Conservation (phyloP, 2,888 invertebrate genomes). For the Cryptus viduatorius region DNA sequence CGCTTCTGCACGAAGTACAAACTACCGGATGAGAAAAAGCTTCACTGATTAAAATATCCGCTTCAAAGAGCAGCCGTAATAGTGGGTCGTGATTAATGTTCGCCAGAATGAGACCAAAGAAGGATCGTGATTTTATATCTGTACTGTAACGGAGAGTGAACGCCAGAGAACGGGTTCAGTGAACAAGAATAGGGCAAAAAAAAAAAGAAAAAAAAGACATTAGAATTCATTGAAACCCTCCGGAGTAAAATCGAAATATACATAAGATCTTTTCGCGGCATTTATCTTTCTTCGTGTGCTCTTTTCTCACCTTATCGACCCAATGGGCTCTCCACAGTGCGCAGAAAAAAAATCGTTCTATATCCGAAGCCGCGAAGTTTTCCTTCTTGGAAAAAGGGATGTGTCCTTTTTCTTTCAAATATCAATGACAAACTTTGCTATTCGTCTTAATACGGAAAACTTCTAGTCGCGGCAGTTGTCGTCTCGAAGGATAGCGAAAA, state of each 20-base stretch:
- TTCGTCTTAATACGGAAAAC: background rate
- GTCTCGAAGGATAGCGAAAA: background rate
- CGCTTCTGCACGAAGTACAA: constrained; percentile 7
- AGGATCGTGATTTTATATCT: constrained; percentile 16
- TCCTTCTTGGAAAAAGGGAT: background rate
- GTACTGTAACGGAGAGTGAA: background rate
- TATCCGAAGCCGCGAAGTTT: background rate
- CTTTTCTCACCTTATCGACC: constrained; percentile 9
- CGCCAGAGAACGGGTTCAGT: background rate
- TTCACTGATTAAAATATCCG: constrained; percentile 55
- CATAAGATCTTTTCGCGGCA: background rate
- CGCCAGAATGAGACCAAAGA: constrained; percentile 25
- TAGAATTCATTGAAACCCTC: background rate
- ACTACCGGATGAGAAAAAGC: constrained; percentile 30
- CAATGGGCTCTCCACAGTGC: background rate
- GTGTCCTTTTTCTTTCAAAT: background rate
- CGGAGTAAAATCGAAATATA: background rate
- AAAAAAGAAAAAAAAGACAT: background rate
- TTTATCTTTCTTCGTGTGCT: background rate
- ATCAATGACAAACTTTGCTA: background rate
- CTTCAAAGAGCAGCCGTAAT: constrained; percentile 17
- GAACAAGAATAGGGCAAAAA: constrained; percentile 1
- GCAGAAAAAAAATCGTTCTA: background rate
- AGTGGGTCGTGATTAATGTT: constrained; percentile 50
- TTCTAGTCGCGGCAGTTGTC: background rate